phyloP scores from a whole-genome alignment of 2,888 invertebrate genomes.

The Nomada lathburiana region DNA sequence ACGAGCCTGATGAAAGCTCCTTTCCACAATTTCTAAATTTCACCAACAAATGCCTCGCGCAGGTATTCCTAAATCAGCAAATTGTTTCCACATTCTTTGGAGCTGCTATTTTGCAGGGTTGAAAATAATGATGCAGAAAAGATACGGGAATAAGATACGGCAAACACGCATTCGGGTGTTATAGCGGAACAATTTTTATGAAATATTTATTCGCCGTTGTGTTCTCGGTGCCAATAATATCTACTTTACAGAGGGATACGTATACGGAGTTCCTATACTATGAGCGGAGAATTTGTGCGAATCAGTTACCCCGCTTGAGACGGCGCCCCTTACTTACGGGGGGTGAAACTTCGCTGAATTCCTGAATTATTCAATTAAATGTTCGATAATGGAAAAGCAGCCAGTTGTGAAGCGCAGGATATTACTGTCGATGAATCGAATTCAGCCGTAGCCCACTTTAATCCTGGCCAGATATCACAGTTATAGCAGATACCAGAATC shows the following conservation, averaged over 20 bases:
- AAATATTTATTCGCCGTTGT: slow-evolving; percentile 27
- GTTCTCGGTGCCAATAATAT: slow-evolving; percentile 4
- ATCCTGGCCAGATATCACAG: neutral
- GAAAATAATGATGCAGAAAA: slow-evolving; percentile 18
- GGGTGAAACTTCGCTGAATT: slow-evolving; percentile 53
- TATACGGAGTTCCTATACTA: slow-evolving; percentile 24
- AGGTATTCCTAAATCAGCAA: neutral
- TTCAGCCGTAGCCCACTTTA: neutral
- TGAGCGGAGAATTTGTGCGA: slow-evolving; percentile 59
- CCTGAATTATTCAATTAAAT: slow-evolving; percentile 66
- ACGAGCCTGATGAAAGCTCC: slow-evolving; percentile 5
- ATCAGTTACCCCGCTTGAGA: slow-evolving; percentile 42
- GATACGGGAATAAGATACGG: slow-evolving; percentile 24
- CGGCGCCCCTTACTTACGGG: slow-evolving; percentile 45
- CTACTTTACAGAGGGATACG: slow-evolving; percentile 6
- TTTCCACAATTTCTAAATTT: neutral
- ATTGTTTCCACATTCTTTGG: slow-evolving; percentile 7
- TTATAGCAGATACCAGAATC: no score
- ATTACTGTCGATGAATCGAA: slow-evolving; percentile 47
- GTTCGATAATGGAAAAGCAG: slow-evolving; percentile 64
- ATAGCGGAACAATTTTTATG: slow-evolving; percentile 48
- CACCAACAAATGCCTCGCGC: neutral
- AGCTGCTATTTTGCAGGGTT: neutral
- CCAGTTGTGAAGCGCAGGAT: slow-evolving; percentile 58
- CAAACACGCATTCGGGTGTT: slow-evolving; percentile 31